Percentiles rank a stretch among this genome's conserved stretches.
Evolutionary conservation across 2,888 invertebrate species (phyloP).

Genomic region (Ennomos erosarius): DNA sequence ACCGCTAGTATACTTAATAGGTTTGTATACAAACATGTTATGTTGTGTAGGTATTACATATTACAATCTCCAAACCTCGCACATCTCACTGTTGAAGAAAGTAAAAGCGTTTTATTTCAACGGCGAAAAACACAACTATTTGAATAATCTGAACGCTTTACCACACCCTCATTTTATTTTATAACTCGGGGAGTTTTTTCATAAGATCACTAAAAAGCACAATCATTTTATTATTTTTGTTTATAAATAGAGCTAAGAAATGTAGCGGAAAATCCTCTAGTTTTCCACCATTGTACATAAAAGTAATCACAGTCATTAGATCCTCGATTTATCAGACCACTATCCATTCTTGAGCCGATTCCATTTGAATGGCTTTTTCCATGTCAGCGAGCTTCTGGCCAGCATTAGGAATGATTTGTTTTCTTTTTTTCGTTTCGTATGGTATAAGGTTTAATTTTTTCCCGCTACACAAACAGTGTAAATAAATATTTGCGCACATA

Average conservation of each 20-base stretch:
- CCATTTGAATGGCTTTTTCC: slow-evolving; percentile 54
- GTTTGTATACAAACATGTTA: no score
- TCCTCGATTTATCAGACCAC: slow-evolving; percentile 64
- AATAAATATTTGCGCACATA: no score
- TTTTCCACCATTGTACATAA: slow-evolving; percentile 19
- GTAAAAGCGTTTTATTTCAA: no score
- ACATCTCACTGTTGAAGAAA: no score
- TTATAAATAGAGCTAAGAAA: slow-evolving; percentile 3
- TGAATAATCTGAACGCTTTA: no score
- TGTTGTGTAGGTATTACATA: no score
- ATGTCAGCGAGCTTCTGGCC: slow-evolving; percentile 65
- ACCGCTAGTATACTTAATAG: no score
- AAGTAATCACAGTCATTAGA: slow-evolving; percentile 46
- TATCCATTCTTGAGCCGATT: slow-evolving; percentile 47
- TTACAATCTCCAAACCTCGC: no score
- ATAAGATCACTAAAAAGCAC: slow-evolving; percentile 3
- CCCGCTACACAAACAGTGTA: no score
- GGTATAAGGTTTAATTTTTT: no score
- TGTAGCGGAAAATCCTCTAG: slow-evolving; percentile 14
- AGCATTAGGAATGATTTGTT: slow-evolving; percentile 60
- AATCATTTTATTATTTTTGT: slow-evolving; percentile 11
- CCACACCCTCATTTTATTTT: not conserved
- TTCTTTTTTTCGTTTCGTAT: slow-evolving; percentile 49
- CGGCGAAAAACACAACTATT: no score
- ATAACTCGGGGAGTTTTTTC: not conserved